Evolutionary conservation across 2,797 vertebrate species (phyloP).

Genomic region (Bradypodion pumilum): DNA sequence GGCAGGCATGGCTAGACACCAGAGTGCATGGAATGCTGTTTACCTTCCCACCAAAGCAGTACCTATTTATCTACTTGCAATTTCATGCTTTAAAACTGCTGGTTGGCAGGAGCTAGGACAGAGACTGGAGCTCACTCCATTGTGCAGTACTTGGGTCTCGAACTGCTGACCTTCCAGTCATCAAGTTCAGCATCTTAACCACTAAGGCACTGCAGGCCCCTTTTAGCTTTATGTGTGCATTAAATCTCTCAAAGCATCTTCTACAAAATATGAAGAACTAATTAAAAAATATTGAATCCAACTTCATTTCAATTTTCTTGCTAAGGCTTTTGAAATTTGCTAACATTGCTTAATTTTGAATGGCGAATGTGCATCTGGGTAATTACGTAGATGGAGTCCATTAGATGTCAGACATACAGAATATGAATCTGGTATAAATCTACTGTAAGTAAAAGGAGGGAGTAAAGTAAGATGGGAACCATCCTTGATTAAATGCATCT

Average conservation of each 20-base stretch:
- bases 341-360: neutral
- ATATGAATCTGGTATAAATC: neutral
- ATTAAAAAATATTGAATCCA: neutral
- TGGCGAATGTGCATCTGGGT: neutral
- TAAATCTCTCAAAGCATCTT: neutral
- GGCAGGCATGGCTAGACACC: too few species aligned
- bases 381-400: neutral
- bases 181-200: too few species aligned
- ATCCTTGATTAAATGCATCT: neutral
- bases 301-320: neutral
- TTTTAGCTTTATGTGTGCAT: neutral
- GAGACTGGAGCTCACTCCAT: too few species aligned
- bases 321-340: neutral
- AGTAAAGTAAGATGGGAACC: neutral
- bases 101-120: too few species aligned
- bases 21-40: too few species aligned
- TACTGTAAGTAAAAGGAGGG: constrained; percentile 9
- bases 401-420: neutral
- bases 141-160: too few species aligned
- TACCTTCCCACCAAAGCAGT: too few species aligned
- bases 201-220: too few species aligned
- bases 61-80: too few species aligned
- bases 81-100: too few species aligned
- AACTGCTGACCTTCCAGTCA: too few species aligned
- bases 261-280: neutral